Evolutionary conservation across 2,113 vertebrate species (phyloP).

Genomic region (Crotalus tigris): DNA sequence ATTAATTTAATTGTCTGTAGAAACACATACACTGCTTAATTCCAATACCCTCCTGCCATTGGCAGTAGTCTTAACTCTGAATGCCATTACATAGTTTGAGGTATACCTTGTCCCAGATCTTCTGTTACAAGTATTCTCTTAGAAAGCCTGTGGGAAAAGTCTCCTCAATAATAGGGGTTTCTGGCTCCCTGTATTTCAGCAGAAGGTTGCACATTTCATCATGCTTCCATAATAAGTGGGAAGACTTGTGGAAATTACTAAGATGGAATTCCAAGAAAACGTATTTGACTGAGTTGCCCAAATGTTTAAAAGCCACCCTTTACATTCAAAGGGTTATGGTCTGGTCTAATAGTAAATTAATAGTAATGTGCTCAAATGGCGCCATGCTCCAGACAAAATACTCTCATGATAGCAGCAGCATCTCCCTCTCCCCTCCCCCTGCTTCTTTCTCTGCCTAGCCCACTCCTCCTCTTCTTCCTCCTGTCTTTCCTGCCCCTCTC

Average conservation of each 20-base stretch:
- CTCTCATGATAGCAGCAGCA: neutral
- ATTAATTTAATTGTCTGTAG: neutral
- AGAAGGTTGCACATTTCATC: neutral
- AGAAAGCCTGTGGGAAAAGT: neutral
- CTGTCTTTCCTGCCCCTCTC: neutral
- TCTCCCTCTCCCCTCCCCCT: too few relatives aligned
- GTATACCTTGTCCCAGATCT: neutral
- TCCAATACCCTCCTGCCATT: neutral
- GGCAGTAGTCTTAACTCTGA: neutral
- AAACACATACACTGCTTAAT: neutral
- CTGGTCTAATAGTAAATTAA: neutral
- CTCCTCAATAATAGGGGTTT: neutral
- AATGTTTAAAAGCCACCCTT: neutral
- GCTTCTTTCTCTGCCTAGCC: neutral
- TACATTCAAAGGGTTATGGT: neutral
- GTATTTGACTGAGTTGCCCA: neutral
- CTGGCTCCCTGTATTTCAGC: neutral
- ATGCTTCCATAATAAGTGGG: neutral
- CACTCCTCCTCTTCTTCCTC: neutral
- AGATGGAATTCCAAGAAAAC: neutral
- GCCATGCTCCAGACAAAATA: too few relatives aligned
- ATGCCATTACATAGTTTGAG: neutral
- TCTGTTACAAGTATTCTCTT: neutral
- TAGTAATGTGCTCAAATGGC: neutral
- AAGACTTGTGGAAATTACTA: neutral